Percentiles rank a stretch among this genome's conserved stretches.
These are phyloP conservation scores for Euzetes globulus DNA, from an alignment of 2,888 invertebrate genomes.

Conservation along the genomic window DNA sequence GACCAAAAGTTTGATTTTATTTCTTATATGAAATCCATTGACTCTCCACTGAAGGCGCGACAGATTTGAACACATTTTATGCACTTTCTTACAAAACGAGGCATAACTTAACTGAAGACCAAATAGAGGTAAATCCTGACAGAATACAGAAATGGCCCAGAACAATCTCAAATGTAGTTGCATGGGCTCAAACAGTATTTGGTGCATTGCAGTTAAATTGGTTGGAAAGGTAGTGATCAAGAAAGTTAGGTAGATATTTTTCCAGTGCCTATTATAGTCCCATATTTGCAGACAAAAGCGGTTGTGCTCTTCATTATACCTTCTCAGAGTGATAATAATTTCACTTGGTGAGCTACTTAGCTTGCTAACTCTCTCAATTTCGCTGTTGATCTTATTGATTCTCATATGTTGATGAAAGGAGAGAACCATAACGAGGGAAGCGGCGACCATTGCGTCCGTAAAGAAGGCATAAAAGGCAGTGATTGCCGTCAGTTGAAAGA, in stretches of 20 bases:
- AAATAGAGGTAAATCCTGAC: neutral
- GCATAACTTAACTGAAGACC: neutral
- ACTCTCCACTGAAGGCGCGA: constrained; percentile 1
- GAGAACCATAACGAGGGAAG: no score
- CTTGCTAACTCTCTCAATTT: neutral
- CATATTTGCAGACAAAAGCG: neutral
- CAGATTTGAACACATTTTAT: neutral
- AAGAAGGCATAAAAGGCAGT: no score
- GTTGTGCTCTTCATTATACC: neutral
- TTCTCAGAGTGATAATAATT: neutral
- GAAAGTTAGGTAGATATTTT: neutral
- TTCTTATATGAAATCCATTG: neutral
- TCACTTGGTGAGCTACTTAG: neutral
- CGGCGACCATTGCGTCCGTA: no score
- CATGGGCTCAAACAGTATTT: neutral
- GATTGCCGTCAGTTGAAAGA: no score
- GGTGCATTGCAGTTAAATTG: neutral
- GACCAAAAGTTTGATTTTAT: neutral
- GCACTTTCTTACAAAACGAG: neutral
- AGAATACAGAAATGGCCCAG: neutral
- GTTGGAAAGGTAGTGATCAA: neutral
- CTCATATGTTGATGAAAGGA: neutral
- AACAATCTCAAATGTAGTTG: neutral
- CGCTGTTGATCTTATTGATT: neutral
- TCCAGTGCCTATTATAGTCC: neutral